phyloP scores from a whole-genome alignment of 2,888 invertebrate genomes.

The Helicoverpa assulta region DNA sequence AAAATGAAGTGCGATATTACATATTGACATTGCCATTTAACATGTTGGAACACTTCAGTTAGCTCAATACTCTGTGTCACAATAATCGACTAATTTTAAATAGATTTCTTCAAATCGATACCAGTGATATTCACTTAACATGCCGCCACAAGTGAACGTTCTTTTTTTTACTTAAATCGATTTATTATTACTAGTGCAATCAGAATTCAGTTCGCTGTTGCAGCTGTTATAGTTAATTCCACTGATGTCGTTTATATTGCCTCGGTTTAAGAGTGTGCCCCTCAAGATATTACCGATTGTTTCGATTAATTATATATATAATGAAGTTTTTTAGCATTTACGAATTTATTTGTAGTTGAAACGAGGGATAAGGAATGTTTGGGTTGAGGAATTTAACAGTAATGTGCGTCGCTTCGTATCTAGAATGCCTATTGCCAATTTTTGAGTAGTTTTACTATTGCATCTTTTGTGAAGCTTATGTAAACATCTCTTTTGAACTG shows the following conservation, averaged over 20 bases:
- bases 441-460: not conserved
- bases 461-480: not conserved
- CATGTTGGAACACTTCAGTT: not conserved
- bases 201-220: constrained; percentile 9
- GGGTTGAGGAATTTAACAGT: constrained; percentile 39
- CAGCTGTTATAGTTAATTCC: constrained; percentile 27
- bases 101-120: constrained; percentile 2
- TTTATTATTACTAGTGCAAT: constrained; percentile 8
- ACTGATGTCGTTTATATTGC: constrained; percentile 14
- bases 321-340: constrained; percentile 45
- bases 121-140: not conserved
- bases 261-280: constrained; percentile 12
- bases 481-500: constrained; percentile 5
- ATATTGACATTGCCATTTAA: not conserved
- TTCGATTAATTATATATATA: constrained; percentile 26
- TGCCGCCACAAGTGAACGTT: not conserved
- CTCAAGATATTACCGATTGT: constrained; percentile 44
- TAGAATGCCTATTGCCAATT: not conserved
- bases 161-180: constrained; percentile 5
- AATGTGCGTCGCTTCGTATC: constrained; percentile 10
- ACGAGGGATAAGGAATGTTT: constrained; percentile 12
- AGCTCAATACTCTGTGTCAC: constrained; percentile 2
- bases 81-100: constrained; percentile 21
- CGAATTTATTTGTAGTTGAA: constrained; percentile 45
- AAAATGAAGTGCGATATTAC: not conserved